Conservation (phyloP, 2,797 vertebrate species). For the Tragopan temminckii region DNA sequence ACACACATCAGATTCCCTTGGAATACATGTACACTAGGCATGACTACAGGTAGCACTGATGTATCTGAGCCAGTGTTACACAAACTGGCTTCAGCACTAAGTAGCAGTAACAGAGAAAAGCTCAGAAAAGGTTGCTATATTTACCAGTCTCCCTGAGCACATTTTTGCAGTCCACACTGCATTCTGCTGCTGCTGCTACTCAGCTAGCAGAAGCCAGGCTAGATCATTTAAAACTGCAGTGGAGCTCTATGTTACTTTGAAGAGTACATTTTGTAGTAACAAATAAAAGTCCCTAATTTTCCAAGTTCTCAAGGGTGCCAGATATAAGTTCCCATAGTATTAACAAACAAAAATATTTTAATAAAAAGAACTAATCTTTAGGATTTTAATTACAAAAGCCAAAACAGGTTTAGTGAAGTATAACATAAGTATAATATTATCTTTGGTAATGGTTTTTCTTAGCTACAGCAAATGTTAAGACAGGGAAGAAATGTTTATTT, state of each 20-base stretch:
- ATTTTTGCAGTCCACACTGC: neutral
- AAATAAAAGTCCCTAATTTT: neutral
- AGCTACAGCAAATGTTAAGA: neutral
- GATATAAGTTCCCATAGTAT: neutral
- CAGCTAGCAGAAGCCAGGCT: neutral
- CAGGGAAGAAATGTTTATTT: neutral
- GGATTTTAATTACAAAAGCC: neutral
- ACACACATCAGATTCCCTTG: neutral
- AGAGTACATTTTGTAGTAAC: neutral
- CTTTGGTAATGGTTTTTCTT: neutral
- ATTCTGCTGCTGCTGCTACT: neutral
- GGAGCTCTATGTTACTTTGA: neutral
- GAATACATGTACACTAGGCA: neutral
- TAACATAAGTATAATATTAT: slow-evolving; percentile 40
- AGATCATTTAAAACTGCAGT: neutral
- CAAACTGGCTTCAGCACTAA: neutral
- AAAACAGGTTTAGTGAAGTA: neutral
- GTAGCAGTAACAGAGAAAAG: neutral
- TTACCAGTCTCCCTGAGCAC: neutral
- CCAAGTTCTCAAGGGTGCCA: neutral
- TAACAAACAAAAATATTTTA: slow-evolving; percentile 29
- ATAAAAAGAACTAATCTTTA: neutral
- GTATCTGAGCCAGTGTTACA: neutral
- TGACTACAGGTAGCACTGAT: neutral
- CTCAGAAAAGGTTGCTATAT: neutral